phyloP scores from a whole-genome alignment of 2,113 vertebrate genomes.

The Pristiophorus japonicus region DNA sequence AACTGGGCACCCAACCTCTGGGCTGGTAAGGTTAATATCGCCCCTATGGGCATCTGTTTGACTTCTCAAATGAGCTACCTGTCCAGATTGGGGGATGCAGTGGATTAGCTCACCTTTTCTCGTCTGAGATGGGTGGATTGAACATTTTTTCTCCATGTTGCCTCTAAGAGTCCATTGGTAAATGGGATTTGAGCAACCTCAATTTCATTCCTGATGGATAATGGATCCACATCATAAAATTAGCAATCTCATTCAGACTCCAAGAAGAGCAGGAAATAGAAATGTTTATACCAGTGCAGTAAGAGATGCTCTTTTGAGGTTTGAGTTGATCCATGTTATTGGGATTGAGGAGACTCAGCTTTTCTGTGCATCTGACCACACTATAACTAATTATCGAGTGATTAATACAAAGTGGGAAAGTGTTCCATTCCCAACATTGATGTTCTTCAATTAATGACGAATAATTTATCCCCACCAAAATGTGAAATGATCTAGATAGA shows the following conservation, averaged over 20 bases:
- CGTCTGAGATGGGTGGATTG: neutral
- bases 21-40: neutral
- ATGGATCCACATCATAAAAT: neutral
- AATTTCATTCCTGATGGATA: neutral
- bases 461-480: slow-evolving; percentile 3
- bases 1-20: neutral
- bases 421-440: neutral
- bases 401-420: neutral
- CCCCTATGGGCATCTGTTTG: neutral
- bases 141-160: neutral
- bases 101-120: neutral
- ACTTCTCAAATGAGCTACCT: neutral
- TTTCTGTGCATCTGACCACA: neutral
- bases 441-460: slow-evolving; percentile 29
- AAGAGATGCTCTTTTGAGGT: neutral
- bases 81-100: neutral
- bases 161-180: neutral
- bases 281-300: neutral
- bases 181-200: neutral
- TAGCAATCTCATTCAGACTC: neutral
- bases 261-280: neutral
- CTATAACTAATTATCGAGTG: neutral
- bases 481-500: neutral
- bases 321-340: neutral
- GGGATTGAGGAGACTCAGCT: neutral